Evolutionary conservation across 2,113 vertebrate species (phyloP).

Genomic region (Eira barbara): DNA sequence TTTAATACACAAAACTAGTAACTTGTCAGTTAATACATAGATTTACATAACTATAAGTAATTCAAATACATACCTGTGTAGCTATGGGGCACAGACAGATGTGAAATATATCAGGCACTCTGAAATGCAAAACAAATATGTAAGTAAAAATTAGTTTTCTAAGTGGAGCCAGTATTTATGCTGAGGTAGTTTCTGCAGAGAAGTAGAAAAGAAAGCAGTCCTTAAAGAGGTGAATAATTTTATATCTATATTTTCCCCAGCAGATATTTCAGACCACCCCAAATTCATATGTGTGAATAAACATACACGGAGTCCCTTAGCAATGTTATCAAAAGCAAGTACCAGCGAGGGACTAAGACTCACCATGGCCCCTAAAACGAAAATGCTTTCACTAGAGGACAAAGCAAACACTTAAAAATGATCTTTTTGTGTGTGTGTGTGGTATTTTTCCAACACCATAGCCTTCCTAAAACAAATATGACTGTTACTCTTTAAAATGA

Average conservation of each 20-base stretch:
- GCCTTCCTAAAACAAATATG: slow-evolving; percentile 43
- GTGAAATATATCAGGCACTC: slow-evolving; percentile 45
- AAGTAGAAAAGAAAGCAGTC: neutral
- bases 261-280: neutral
- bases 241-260: neutral
- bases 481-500: slow-evolving; percentile 63
- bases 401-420: slow-evolving; percentile 62
- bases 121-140: slow-evolving; percentile 64
- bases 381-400: slow-evolving; percentile 51
- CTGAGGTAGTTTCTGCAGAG: neutral
- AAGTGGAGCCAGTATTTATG: slow-evolving; percentile 1
- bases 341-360: slow-evolving; percentile 7
- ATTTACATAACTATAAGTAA: slow-evolving; percentile 18
- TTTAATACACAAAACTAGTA: slow-evolving; percentile 45
- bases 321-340: slow-evolving; percentile 8
- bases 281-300: neutral
- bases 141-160: slow-evolving; percentile 46
- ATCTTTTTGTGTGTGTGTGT: no score
- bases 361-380: slow-evolving; percentile 22
- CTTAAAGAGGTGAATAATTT: neutral
- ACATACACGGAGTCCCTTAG: neutral
- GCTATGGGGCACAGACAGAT: slow-evolving; percentile 32
- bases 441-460: slow-evolving; percentile 61
- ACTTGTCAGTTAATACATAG: neutral
- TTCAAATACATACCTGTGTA: slow-evolving; percentile 63